Conservation (phyloP, 2,888 invertebrate genomes). For the Candidula unifasciata region DNA sequence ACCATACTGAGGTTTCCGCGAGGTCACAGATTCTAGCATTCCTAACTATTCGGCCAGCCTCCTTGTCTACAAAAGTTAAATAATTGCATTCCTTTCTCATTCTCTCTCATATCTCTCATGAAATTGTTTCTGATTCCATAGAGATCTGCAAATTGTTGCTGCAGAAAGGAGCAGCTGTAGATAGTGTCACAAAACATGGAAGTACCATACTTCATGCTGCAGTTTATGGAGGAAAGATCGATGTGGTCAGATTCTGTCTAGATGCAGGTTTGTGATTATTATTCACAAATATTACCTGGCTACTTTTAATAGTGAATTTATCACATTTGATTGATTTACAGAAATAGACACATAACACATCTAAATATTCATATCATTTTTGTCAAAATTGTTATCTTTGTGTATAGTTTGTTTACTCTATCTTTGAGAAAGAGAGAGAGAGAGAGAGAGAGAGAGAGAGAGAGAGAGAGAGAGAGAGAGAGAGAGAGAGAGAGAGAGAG, state of each 20-base stretch:
- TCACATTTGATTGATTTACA: too few relatives aligned
- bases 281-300: not conserved
- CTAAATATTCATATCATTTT: too few relatives aligned
- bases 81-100: conserved; percentile 11
- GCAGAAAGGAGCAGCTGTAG: conserved; percentile 63
- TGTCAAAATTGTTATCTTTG: too few relatives aligned
- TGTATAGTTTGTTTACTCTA: too few relatives aligned
- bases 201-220: conserved; percentile 74
- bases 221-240: conserved; percentile 70
- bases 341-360: too few relatives aligned
- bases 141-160: conserved; percentile 70
- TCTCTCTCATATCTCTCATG: not conserved
- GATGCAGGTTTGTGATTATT: conserved; percentile 64
- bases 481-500: too few relatives aligned
- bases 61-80: not conserved
- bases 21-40: too few relatives aligned
- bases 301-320: not conserved
- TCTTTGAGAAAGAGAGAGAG: too few relatives aligned
- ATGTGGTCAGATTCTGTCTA: conserved; percentile 68
- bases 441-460: too few relatives aligned
- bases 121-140: conserved; percentile 50
- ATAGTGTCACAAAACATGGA: conserved; percentile 63
- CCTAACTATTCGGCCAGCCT: not conserved
- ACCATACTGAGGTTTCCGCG: too few relatives aligned
- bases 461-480: too few relatives aligned